Conservation (phyloP, 2,888 invertebrate species). For the Trisateles emortualis region DNA sequence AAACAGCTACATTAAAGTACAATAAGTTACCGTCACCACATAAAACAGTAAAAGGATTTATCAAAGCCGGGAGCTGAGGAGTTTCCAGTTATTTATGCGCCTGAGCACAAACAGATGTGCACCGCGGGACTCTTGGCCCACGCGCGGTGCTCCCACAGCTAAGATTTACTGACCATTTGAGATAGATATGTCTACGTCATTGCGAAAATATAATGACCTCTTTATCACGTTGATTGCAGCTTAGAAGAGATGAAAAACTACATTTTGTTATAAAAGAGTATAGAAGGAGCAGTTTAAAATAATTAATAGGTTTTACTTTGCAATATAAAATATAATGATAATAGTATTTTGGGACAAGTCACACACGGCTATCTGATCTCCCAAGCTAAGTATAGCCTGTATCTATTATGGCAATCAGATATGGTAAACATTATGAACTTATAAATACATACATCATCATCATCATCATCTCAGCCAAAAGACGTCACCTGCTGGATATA, state of each 20-base stretch:
- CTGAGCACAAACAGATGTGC: conserved; percentile 65
- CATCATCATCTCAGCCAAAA: too few relatives aligned
- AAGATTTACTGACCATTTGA: conserved; percentile 43
- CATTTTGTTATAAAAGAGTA: neutral
- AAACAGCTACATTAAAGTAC: conserved; percentile 40
- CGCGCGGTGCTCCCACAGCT: conserved; percentile 50
- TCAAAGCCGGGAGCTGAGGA: conserved; percentile 68
- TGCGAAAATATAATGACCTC: conserved; percentile 42
- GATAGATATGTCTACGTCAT: conserved; percentile 50
- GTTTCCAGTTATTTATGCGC: conserved; percentile 54
- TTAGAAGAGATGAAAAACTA: neutral
- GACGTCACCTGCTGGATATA: too few relatives aligned
- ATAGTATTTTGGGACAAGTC: too few relatives aligned
- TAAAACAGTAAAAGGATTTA: conserved; percentile 60
- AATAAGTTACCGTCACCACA: conserved; percentile 65
- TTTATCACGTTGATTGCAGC: conserved; percentile 16
- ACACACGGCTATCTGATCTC: too few relatives aligned
- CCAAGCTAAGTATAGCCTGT: too few relatives aligned
- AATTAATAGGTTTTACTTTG: too few relatives aligned
- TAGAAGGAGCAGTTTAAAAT: neutral
- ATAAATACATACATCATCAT: too few relatives aligned
- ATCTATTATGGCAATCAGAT: too few relatives aligned
- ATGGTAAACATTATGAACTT: too few relatives aligned
- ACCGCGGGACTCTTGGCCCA: conserved; percentile 68
- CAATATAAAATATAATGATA: too few relatives aligned